Base-by-base conservation (phyloP, 2,888 invertebrate species). In the Tenthredo mesomela region DNA sequence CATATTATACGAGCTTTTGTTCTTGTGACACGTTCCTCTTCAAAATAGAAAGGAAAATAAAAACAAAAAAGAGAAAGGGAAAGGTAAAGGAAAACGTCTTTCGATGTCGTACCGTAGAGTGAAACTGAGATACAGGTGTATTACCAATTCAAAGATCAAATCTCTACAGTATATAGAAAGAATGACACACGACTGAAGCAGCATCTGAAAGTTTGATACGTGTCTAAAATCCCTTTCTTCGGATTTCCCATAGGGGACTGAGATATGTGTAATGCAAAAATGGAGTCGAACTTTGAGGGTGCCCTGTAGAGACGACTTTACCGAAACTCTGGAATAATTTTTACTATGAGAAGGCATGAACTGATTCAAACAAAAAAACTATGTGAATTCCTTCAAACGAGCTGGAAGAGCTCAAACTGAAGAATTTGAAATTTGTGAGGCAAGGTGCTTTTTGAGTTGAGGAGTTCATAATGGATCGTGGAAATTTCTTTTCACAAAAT, bases 141-240 rank as follows among this genome's bases (percentile, higher is more conserved):
- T 67, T 67, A 33, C 18, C 67, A 67, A 67, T 67, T 67, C 67
- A 67, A 67, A 25, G 33, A 33, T 33, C 33, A 67, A 67, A 33
- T 67, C 33, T 25, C 29, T 4, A 67, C 33, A 33, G 29, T 67
- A 33, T 15, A 33, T 12, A 54, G 1, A 1, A 54, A 0, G 33
- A 33, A 7, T 67, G 33, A 67, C 33, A 18, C 67, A 18, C 33
- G 29, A 33, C 29, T 10, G 25, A 67, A 29, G 4, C 33, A 33
- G 6, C 67, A 33, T 33, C 67, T 67, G 67, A 33, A 67, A 67
- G 12, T 67, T 33, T 67, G 15, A 67, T 67, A 15, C 15, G 33
- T 18, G 15, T 7, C 33, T 61, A 4, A 18, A 33, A 15, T 33
- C 25, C 33, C 33, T 67, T 18, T 12, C 15, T 67, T 33, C 25